Base-by-base conservation (phyloP, 53 echinoderm and acorn worm genomes). In the Mesocentrotus franciscanus region DNA sequence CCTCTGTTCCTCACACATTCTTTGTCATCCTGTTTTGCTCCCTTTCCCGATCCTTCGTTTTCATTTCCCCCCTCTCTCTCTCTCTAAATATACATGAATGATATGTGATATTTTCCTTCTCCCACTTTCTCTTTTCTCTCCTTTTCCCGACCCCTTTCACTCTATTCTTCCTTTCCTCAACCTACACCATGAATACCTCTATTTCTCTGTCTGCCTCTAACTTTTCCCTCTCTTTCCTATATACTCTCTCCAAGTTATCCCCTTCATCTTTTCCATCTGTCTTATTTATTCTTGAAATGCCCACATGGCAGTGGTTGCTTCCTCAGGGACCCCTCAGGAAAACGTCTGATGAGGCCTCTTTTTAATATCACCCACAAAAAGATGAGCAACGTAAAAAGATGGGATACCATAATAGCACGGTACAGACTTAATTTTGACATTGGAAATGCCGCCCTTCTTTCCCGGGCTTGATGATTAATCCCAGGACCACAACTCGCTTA, bases 301-400 rank as follows among this genome's bases (percentile, higher is more conserved):
- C 56, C 87, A 57, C 87, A 87, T 87, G 87, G 58, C 87, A 87
- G 87, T 87, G 56, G 57, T 87, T 87, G 87, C 87, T 87, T 87
- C 87, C 87, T 87, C 58, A 13, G 87, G 56, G 58, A 57, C 87
- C 58, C 87, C 87, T 57, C 57, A 87, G 87, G 87, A 87, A 87
- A 87, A 29, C 87, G 87, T 87, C 87, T 87, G 87, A 58, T 58
- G 87, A 87, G 87, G 87, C 87, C 87, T 27, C 87, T 56, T 57
- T 29, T 58, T 29, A 87, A 58, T 58, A 87, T 87, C 87, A 87
- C 87, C 87, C 87, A 87, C 26, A 87, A 26, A 84, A 39, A 18
- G 10, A 36, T 4, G 55, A 84, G 84, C 24, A 49, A 9, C 7
- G 55, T 17, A 49, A 84, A 87, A 87, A 57, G 57, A 58, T 87